These are phyloP conservation scores for Uloborus diversus DNA, from an alignment of 1,140 invertebrate genomes.

Conservation along the genomic window DNA sequence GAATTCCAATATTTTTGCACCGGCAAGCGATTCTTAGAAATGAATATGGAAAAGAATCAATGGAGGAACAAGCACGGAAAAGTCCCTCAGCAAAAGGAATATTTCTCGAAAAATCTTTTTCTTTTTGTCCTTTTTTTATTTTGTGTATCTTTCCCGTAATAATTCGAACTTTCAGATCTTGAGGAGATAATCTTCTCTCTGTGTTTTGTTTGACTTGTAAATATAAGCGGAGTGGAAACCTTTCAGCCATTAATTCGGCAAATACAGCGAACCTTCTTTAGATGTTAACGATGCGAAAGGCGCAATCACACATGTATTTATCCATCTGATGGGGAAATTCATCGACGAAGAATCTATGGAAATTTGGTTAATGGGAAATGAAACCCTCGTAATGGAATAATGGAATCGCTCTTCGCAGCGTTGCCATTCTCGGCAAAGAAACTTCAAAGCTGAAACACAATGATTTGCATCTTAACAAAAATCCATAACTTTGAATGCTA, in stretches of 20 bases:
- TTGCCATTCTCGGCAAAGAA: slow-evolving; percentile 6
- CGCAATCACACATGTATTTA: slow-evolving; percentile 21
- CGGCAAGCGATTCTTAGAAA: slow-evolving; percentile 24
- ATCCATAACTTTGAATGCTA: slow-evolving; percentile 27
- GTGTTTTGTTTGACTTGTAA: slow-evolving; percentile 32
- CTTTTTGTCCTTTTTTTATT: not conserved
- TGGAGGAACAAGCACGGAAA: too few species aligned
- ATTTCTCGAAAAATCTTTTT: slow-evolving; percentile 1
- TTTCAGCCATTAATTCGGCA: not conserved
- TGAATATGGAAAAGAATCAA: slow-evolving; percentile 43
- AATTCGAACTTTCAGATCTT: not conserved
- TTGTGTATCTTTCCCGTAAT: not conserved
- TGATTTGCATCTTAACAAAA: slow-evolving; percentile 48
- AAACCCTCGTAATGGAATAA: slow-evolving; percentile 39
- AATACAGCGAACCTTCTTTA: too few species aligned
- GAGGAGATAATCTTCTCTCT: not conserved
- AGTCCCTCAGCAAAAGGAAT: not conserved
- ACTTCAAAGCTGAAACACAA: slow-evolving; percentile 7
- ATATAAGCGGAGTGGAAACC: not conserved
- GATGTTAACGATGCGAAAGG: slow-evolving; percentile 3
- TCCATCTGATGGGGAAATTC: slow-evolving; percentile 38
- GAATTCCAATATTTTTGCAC: slow-evolving; percentile 53
- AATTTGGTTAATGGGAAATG: slow-evolving; percentile 37
- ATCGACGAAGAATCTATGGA: too few species aligned
- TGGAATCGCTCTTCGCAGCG: not conserved